Evolutionary conservation across 1,140 invertebrate genomes (phyloP).

Genomic region (Akabosia matsudoensis): DNA sequence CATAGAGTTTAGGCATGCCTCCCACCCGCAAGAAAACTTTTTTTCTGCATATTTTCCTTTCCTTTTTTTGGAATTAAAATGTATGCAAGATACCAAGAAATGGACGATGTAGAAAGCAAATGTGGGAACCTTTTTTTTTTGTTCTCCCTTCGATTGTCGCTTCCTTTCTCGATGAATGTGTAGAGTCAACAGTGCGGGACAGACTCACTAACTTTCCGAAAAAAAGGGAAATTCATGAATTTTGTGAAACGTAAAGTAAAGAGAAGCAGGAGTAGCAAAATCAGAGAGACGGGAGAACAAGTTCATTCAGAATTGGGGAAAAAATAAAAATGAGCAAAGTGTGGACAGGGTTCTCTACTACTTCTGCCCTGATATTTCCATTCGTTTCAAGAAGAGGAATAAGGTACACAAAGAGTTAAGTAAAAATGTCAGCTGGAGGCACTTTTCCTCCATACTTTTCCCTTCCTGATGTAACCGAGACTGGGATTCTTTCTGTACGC

Average conservation of each 20-base stretch:
- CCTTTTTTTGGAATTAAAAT: not conserved
- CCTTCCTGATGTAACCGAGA: constrained; percentile 15
- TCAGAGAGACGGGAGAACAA: not conserved
- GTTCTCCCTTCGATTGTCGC: constrained; percentile 9
- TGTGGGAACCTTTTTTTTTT: constrained; percentile 22
- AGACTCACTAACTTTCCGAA: not conserved
- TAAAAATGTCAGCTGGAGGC: constrained; percentile 24
- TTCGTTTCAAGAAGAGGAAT: not conserved
- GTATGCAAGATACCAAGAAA: not conserved
- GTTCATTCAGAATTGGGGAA: constrained; percentile 4
- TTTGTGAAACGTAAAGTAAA: not conserved
- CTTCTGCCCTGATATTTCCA: not conserved
- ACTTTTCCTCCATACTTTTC: constrained; percentile 20
- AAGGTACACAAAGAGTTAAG: constrained; percentile 23
- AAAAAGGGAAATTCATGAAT: constrained; percentile 1
- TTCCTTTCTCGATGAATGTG: constrained; percentile 6
- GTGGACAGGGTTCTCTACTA: not conserved
- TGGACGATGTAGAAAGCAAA: not conserved
- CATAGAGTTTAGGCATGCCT: not conserved
- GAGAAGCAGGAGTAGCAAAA: not conserved
- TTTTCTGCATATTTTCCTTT: not conserved
- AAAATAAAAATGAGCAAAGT: not conserved
- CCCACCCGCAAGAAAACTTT: constrained; percentile 2
- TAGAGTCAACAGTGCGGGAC: constrained; percentile 18
- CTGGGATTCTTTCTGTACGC: too few species aligned